phyloP scores from a whole-genome alignment of 2,888 invertebrate genomes.

The Anagyrus pseudococci region DNA sequence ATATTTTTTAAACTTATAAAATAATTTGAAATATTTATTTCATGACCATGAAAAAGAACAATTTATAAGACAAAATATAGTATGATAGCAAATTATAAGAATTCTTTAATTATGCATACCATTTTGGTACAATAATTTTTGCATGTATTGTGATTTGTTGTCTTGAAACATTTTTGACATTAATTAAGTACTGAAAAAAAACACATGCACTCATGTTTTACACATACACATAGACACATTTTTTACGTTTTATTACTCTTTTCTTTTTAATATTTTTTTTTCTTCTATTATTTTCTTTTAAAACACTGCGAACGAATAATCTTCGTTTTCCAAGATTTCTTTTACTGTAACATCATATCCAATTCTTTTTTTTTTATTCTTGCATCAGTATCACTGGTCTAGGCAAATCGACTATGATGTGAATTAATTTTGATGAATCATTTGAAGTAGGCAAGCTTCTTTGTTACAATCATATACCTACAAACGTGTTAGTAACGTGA shows the following conservation, averaged over 20 bases:
- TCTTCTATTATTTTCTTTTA: constrained; percentile 16
- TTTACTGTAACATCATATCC: constrained; percentile 30
- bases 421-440: constrained; percentile 36
- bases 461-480: constrained; percentile 29
- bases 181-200: too few species aligned
- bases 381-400: constrained; percentile 34
- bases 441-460: constrained; percentile 25
- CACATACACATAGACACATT: constrained; percentile 21
- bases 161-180: background rate
- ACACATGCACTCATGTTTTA: constrained; percentile 36
- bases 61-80: background rate
- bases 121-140: background rate
- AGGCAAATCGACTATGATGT: constrained; percentile 29
- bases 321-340: constrained; percentile 32
- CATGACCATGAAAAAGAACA: too few species aligned
- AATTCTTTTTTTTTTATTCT: constrained; percentile 33
- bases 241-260: constrained; percentile 19
- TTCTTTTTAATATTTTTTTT: constrained; percentile 7
- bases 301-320: constrained; percentile 14
- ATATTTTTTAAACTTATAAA: background rate
- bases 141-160: background rate
- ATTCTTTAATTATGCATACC: background rate
- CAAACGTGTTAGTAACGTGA: constrained; percentile 36
- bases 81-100: background rate
- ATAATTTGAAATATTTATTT: too few species aligned